phyloP scores from a whole-genome alignment of 2,888 invertebrate genomes.

The Zootermopsis nevadensis region DNA sequence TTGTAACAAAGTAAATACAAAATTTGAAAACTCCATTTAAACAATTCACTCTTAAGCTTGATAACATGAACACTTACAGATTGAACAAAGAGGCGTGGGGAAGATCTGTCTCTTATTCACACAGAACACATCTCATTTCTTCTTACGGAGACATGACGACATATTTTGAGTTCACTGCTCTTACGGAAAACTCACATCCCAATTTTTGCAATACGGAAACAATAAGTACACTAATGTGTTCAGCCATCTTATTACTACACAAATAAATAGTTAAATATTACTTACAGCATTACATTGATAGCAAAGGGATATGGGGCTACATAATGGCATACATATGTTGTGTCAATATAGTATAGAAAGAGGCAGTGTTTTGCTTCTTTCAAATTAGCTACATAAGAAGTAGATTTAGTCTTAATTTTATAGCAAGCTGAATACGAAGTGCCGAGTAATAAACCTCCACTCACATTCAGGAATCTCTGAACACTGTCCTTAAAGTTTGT shows the following conservation, averaged over 20 bases:
- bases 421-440: background rate
- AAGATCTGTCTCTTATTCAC: background rate
- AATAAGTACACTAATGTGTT: slow-evolving; percentile 2
- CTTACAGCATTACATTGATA: background rate
- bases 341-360: background rate
- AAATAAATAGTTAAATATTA: background rate
- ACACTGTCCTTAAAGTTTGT: no score
- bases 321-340: background rate
- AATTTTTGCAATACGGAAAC: background rate
- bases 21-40: background rate
- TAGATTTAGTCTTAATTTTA: background rate
- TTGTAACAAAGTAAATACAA: slow-evolving; percentile 27
- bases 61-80: slow-evolving; percentile 2
- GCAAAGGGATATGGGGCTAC: background rate
- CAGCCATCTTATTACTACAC: background rate
- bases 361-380: slow-evolving; percentile 20
- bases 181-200: slow-evolving; percentile 11
- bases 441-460: background rate
- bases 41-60: background rate
- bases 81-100: background rate
- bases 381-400: background rate
- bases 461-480: background rate
- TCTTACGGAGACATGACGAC: background rate
- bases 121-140: background rate
- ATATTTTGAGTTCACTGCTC: background rate